These are phyloP conservation scores for Cabera pusaria DNA, from an alignment of 2,888 invertebrate species.

Conservation along the genomic window DNA sequence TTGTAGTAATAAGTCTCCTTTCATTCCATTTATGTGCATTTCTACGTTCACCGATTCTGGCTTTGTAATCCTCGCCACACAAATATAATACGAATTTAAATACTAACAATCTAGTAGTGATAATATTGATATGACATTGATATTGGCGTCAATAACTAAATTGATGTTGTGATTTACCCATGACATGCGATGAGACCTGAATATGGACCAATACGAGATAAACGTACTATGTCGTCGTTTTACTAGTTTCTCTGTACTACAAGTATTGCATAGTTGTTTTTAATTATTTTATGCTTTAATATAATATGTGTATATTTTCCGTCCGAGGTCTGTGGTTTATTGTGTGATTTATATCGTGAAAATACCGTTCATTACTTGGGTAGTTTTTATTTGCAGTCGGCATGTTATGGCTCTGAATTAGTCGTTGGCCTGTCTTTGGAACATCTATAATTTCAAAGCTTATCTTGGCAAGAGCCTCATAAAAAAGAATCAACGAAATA, in stretches of 20 bases:
- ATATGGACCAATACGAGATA: constrained; percentile 58
- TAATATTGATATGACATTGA: constrained; percentile 15
- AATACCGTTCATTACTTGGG: too few species aligned
- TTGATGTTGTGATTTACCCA: constrained; percentile 53
- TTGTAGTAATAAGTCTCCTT: constrained; percentile 75
- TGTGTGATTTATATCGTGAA: constrained; percentile 3
- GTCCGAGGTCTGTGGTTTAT: constrained; percentile 45
- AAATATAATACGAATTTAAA: constrained; percentile 26
- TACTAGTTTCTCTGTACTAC: neutral
- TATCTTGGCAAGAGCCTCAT: too few species aligned
- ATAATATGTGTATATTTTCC: constrained; percentile 45
- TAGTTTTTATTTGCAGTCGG: too few species aligned
- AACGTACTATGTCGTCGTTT: constrained; percentile 11
- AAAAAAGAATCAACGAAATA: too few species aligned
- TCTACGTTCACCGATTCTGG: constrained; percentile 40
- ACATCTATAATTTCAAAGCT: too few species aligned
- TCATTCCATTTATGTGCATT: constrained; percentile 72
- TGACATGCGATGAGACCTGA: constrained; percentile 60
- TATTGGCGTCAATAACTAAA: constrained; percentile 9
- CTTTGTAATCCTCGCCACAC: constrained; percentile 18
- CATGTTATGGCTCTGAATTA: too few species aligned
- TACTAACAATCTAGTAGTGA: constrained; percentile 24
- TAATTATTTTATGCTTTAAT: constrained; percentile 1
- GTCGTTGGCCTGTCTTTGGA: too few species aligned
- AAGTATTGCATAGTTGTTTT: neutral